Base-by-base conservation (phyloP, 2,113 vertebrate genomes). In the Saiga tatarica region DNA sequence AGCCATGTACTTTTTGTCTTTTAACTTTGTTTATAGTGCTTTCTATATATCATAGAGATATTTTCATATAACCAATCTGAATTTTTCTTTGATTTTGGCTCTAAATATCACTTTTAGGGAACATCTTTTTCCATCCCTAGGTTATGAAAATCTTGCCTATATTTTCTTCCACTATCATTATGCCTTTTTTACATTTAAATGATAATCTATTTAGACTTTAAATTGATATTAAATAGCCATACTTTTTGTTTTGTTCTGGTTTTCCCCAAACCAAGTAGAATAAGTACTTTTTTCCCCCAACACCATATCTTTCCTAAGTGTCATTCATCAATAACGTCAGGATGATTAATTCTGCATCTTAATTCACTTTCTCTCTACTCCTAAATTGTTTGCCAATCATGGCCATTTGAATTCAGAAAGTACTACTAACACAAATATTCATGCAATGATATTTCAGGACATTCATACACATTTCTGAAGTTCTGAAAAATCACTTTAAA, bases 401-500 rank as follows among this genome's bases (percentile, higher is more conserved):
- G 8, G n/a, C 7, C 17, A 26, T 52, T 81, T 62, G 25, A 84
- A 96, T 89, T 96, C 10, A 62, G 52, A 87, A 97, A 45, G 14
- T 79, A 50, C 55, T 94, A 47, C 9, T 60, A 33, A 86, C 14
- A 94, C 12, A 89, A 42, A 90, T 82, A 71, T 62, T 71, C 78
- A 83, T 0, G 2, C 17, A 17, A 25, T 25, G 23, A 25, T 47
- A 79, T 64, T 89, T 62, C 11, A 93, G 52, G 17, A 93, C 25
- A 71, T 33, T 53, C 67, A 57, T 3, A 89, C 14, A 88, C 55
- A 36, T 91, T 89, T 82, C 91, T 91, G 6, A 82, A 55, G 19
- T 87, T 91, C 83, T 89, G 50, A 94, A 67, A 91, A 83, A 28
- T 50, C 21, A 50, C 64, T 95, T 94, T 47, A 91, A 85, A 97